These are phyloP conservation scores for Melanaphis sacchari DNA, from an alignment of 1,140 invertebrate genomes.

Conservation along the genomic window DNA sequence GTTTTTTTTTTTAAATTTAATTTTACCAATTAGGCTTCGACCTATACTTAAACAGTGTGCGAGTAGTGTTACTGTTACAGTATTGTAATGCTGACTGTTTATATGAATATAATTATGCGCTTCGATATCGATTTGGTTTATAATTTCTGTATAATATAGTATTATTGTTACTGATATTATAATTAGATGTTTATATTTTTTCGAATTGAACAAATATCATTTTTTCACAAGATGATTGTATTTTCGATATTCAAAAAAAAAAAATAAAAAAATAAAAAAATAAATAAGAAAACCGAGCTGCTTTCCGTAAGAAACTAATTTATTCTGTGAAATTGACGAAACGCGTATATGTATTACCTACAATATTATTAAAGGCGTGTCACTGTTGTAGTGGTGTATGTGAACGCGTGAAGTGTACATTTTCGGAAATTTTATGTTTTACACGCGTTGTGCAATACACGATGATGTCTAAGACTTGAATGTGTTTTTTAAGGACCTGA, in stretches of 20 bases:
- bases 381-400: background rate
- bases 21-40: background rate
- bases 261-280: too few species aligned
- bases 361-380: background rate
- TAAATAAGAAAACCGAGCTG: background rate
- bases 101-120: background rate
- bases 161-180: background rate
- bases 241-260: background rate
- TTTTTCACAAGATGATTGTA: background rate
- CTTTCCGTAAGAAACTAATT: background rate
- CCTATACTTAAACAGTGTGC: background rate
- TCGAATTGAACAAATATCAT: background rate
- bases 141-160: background rate
- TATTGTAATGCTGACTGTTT: background rate
- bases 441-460: conserved; percentile 14
- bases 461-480: background rate
- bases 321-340: background rate
- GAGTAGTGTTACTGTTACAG: background rate
- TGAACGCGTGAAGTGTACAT: background rate
- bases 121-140: background rate
- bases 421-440: background rate
- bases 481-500: background rate
- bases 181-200: background rate
- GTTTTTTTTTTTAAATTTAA: background rate
- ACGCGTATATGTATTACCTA: background rate